Base-by-base conservation (phyloP, 2,888 invertebrate genomes). In the Eupithecia abbreviata region DNA sequence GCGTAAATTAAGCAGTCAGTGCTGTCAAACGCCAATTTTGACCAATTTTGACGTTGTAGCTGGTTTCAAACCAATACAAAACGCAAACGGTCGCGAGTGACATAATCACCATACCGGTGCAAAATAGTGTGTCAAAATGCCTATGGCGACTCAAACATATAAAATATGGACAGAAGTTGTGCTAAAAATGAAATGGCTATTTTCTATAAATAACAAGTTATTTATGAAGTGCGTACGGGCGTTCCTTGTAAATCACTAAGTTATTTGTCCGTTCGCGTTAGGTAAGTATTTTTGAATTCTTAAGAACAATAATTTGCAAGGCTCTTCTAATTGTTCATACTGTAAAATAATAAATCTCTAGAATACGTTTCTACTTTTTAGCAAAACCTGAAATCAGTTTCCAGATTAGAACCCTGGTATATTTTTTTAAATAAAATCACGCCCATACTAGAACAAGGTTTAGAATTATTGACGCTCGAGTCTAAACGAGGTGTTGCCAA, bases 181-280 rank as follows among this genome's bases (percentile, higher is more conserved):
- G n/a, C 67, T 49, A 18, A 51, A 71, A 74, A 72, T 73, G 51
- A 62, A 47, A 76, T 77, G 73, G 76, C 75, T 71, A 49, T 77
- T 75, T 73, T 70, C 76, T 77, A 74, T 82, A 81, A 80, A 80
- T 87, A 82, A 81, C 76, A 71, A 67, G 84, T 86, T 84, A 87
- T 87, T 86, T 88, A 88, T 87, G 83, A 80, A 85, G 86, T 85
- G 86, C 83, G 84, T 85, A 83, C 81, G 81, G 83, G 84, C 84
- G 84, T 83, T 82, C 51, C 83, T 78, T 81, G 78, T 90, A 90
- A 90, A 90, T 90, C 90, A 88, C 79, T 81, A 74, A 81, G 84
- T 85, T 85, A 88, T 87, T 88, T 89, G 86, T 87, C 84, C 80
- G 79, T 77, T 80, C 80, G 80, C 81, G 85, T 62, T 62, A 62